Evolutionary conservation across 1,140 invertebrate species (phyloP).

Genomic region (Nephila pilipes): DNA sequence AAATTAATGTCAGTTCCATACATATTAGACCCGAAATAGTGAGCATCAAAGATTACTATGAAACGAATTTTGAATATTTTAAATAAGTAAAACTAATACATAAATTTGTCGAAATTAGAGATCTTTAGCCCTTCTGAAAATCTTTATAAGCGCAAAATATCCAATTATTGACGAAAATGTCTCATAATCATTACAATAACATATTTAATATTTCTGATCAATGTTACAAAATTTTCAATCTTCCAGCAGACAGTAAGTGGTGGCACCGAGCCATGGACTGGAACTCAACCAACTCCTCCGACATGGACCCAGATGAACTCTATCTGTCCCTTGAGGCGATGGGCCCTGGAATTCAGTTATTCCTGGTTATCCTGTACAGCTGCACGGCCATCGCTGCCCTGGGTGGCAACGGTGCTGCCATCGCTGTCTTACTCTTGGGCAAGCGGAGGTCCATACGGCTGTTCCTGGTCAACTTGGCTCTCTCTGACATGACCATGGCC

Average conservation of each 20-base stretch:
- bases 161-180: too few species aligned
- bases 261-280: not conserved
- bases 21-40: too few species aligned
- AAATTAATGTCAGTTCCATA: too few species aligned
- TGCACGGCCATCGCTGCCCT: conserved; percentile 81
- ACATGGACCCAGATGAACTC: conserved; percentile 53
- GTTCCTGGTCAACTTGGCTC: conserved; percentile 82
- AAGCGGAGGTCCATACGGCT: conserved; percentile 80
- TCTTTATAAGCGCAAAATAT: too few species aligned
- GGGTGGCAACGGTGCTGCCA: conserved; percentile 80
- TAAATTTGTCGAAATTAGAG: too few species aligned
- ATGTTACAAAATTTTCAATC: not conserved
- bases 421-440: conserved; percentile 80
- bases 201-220: too few species aligned
- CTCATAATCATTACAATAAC: too few species aligned
- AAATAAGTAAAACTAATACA: too few species aligned
- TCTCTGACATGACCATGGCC: conserved; percentile 82
- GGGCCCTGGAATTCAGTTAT: conserved; percentile 78
- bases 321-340: conserved; percentile 74
- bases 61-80: too few species aligned
- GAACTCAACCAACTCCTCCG: conserved; percentile 18
- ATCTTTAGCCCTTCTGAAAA: too few species aligned
- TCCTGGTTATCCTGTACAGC: conserved; percentile 80
- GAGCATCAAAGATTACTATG: too few species aligned
- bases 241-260: not conserved